Evolutionary conservation across 2,888 invertebrate species (phyloP).

Genomic region (Hydrotaea diabolus): DNA sequence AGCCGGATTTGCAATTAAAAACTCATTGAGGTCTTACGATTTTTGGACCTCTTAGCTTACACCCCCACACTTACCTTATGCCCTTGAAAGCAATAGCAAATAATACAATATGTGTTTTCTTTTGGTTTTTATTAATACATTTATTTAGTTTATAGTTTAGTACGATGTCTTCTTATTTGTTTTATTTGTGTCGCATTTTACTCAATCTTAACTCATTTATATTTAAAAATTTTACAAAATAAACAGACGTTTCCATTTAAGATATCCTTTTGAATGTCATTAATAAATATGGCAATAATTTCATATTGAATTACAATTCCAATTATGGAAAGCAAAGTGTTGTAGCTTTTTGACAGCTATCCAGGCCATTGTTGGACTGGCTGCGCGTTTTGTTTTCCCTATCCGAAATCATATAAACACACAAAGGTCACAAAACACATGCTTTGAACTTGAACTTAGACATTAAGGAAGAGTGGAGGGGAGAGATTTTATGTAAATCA

Average conservation of each 20-base stretch:
- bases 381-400: background rate
- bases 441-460: conserved; percentile 15
- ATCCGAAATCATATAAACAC: background rate
- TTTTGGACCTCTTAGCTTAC: no score
- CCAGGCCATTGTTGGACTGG: background rate
- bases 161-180: conserved; percentile 40
- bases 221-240: conserved; percentile 80
- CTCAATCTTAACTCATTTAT: conserved; percentile 57
- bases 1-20: no score
- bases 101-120: background rate
- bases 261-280: conserved; percentile 20
- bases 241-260: conserved; percentile 72
- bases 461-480: conserved; percentile 26
- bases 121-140: conserved; percentile 65
- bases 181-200: conserved; percentile 36
- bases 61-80: background rate
- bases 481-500: background rate
- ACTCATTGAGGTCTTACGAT: no score
- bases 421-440: no score
- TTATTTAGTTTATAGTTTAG: conserved; percentile 61
- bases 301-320: background rate
- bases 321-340: conserved; percentile 28
- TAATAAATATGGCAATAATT: conserved; percentile 26
- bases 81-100: background rate
- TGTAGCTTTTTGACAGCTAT: conserved; percentile 6